Conservation (phyloP, 1,140 invertebrate genomes). For the Dermatophagoides farinae region DNA sequence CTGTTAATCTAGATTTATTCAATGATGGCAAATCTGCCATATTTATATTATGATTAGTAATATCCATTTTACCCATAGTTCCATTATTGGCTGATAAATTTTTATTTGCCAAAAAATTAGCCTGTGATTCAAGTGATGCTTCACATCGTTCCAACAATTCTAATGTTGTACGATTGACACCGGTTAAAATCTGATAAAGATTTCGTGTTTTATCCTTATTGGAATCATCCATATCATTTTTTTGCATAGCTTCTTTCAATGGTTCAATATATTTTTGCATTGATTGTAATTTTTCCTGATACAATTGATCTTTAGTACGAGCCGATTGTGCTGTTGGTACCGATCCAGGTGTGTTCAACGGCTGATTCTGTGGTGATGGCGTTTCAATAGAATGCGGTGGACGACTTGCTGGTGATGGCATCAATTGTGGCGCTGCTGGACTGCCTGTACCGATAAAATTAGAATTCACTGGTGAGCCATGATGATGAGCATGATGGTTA, state of each 20-base stretch:
- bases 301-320: constrained; percentile 53
- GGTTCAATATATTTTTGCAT: constrained; percentile 82
- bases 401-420: no score
- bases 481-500: no score
- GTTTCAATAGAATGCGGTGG: no score
- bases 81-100: neutral
- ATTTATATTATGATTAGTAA: neutral
- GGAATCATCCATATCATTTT: constrained; percentile 55
- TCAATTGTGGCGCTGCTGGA: no score
- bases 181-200: constrained; percentile 65
- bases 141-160: constrained; percentile 79
- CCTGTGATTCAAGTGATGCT: constrained; percentile 45
- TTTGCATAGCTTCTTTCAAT: constrained; percentile 58
- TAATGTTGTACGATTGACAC: constrained; percentile 49
- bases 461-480: no score
- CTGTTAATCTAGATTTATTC: neutral
- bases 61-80: neutral
- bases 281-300: constrained; percentile 72
- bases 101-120: no score
- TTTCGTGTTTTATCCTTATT: constrained; percentile 77
- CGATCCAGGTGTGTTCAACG: no score
- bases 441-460: no score
- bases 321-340: no score
- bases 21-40: no score
- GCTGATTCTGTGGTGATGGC: no score